Conservation (phyloP, 2,797 vertebrate genomes). For the Yasuhikotakia modesta region DNA sequence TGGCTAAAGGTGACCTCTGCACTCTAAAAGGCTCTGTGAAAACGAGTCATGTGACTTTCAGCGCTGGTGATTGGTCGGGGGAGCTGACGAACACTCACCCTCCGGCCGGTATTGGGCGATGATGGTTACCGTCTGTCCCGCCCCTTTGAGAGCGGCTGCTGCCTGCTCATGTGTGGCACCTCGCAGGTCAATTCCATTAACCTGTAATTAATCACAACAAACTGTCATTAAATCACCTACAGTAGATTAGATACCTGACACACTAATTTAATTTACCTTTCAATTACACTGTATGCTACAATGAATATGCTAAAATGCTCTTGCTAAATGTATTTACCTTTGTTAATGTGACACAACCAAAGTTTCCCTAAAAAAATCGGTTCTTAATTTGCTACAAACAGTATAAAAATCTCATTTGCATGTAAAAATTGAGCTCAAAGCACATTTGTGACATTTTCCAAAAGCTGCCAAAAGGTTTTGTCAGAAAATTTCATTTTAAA, state of each 20-base stretch:
- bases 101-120: constrained; percentile 95
- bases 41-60: constrained; percentile 23
- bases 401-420: too few relatives aligned
- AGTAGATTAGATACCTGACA: neutral
- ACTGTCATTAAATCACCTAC: neutral
- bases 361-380: too few relatives aligned
- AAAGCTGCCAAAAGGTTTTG: too few relatives aligned
- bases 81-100: constrained; percentile 79
- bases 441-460: too few relatives aligned
- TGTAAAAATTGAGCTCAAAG: too few relatives aligned
- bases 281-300: too few relatives aligned
- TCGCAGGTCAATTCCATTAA: constrained; percentile 92
- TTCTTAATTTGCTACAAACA: too few relatives aligned
- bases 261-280: neutral
- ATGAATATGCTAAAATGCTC: too few relatives aligned
- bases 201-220: constrained; percentile 71
- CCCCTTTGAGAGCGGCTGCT: constrained; percentile 92
- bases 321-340: too few relatives aligned
- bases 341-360: too few relatives aligned
- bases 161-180: constrained; percentile 96
- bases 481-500: too few relatives aligned
- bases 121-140: constrained; percentile 95
- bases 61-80: constrained; percentile 12
- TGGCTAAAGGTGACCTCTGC: constrained; percentile 44
- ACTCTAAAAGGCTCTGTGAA: constrained; percentile 22